Evolutionary conservation across 2,797 vertebrate genomes (phyloP), one percentile per base, ranked within the genome.

Genomic region (Arnoldichthys spilopterus): DNA sequence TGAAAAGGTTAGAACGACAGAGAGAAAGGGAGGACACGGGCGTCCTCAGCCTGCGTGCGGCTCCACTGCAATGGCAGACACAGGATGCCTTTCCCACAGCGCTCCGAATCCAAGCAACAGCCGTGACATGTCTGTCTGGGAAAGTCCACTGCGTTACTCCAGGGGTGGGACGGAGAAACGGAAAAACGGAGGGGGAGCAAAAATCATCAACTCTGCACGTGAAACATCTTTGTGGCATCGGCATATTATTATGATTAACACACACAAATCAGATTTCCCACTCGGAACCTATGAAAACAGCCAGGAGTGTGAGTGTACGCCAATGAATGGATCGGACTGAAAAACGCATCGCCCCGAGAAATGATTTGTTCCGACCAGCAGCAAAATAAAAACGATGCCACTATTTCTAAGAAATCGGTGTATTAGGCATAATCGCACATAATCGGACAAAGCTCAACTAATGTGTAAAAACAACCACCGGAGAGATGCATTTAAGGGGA

Each of bases 51-150:
- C 89, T 87, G 90, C 85, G 89, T 90, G 91, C 90, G 90, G 90
- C 59, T 62, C 89, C 91, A 92, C 92, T 89, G 93, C 93, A 92
- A 93, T 92, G 90, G 93, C 92, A 93, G 92, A 90, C 89, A 91
- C 89, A 88, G 89, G 89, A 90, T 91, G 88, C 89, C 88, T 88
- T 58, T 84, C 87, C 85, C 88, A 88, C 82, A 86, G 81, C 90
- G 85, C 85, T 90, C 87, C 89, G 89, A 85, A 85, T 88, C 91
- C 89, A 86, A 88, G 88, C 92, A 83, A 87, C 91, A 86, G 87
- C 93, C 90, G 88, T 86, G 93, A 92, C 94, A 89, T 91, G 90
- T 92, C 92, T 86, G 92, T 87, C 87, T 87, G 93, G 94, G 92
- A 92, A 72, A 90, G 90, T 91, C 94, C 93, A 94, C 91, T 91